Evolutionary conservation across 2,113 vertebrate genomes (phyloP).

Genomic region (Erythrolamprus reginae): DNA sequence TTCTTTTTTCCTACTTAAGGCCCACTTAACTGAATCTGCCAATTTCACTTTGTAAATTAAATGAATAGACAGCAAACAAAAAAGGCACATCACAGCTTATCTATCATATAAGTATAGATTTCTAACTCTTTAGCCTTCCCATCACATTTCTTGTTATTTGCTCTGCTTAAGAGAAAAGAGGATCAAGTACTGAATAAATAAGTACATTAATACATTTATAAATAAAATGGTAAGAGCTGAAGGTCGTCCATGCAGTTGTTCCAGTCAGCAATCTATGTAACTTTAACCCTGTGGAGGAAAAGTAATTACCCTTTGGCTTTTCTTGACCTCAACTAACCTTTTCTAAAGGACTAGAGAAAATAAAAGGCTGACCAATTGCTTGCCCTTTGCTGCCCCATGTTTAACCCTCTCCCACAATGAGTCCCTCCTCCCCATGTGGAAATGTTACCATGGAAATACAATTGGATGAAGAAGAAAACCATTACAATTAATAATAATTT

Average conservation of each 20-base stretch:
- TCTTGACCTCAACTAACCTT: conserved; percentile 80
- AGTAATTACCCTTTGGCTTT: conserved; percentile 92
- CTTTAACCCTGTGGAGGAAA: conserved; percentile 86
- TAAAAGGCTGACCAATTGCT: conserved; percentile 84
- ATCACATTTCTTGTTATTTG: conserved; percentile 48
- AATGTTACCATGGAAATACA: conserved; percentile 78
- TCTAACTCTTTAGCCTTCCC: conserved; percentile 11
- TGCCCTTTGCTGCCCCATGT: conserved; percentile 75
- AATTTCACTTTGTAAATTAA: conserved; percentile 7
- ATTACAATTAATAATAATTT: conserved; percentile 74
- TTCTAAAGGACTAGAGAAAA: conserved; percentile 81
- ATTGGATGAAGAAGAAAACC: conserved; percentile 64
- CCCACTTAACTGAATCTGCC: conserved; percentile 23
- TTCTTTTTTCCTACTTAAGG: conserved; percentile 18
- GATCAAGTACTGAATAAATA: conserved; percentile 53
- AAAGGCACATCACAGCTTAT: conserved; percentile 11
- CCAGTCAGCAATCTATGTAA: conserved; percentile 78
- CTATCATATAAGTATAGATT: background rate
- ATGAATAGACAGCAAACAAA: conserved; percentile 16
- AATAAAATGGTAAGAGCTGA: conserved; percentile 40
- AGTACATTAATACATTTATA: conserved; percentile 9
- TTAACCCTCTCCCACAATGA: conserved; percentile 71
- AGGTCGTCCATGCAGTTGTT: conserved; percentile 74
- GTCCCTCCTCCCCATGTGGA: conserved; percentile 52
- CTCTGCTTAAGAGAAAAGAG: conserved; percentile 57